Conservation (phyloP, 2,888 invertebrate genomes). For the Meliscaeva auricollis region DNA sequence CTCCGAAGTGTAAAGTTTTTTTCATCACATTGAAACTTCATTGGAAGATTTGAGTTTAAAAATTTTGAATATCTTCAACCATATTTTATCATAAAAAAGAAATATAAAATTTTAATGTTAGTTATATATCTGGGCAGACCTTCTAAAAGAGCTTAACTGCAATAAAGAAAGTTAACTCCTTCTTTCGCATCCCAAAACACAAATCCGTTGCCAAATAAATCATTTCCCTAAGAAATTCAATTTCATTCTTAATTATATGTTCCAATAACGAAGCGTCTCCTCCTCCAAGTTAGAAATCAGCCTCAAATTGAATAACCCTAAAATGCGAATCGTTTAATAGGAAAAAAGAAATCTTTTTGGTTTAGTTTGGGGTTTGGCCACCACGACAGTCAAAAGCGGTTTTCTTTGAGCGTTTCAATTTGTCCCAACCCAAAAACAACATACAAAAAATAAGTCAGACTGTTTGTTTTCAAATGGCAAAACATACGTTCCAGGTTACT, state of each 20-base stretch:
- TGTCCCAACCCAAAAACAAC: conserved; percentile 12
- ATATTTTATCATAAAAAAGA: too few relatives aligned
- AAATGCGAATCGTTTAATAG: conserved; percentile 34
- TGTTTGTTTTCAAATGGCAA: conserved; percentile 28
- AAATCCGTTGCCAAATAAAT: conserved; percentile 17
- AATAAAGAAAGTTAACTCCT: conserved; percentile 7
- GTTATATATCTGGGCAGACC: too few relatives aligned
- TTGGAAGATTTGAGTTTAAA: too few relatives aligned
- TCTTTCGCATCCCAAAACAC: neutral
- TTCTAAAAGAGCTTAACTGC: too few relatives aligned
- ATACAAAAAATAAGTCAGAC: neutral
- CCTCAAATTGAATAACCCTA: conserved; percentile 16
- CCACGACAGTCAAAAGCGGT: conserved; percentile 1
- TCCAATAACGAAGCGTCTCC: conserved; percentile 36
- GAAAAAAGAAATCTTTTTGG: neutral
- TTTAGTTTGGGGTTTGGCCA: conserved; percentile 28
- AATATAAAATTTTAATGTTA: too few relatives aligned
- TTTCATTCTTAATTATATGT: conserved; percentile 68
- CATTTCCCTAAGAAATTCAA: conserved; percentile 58
- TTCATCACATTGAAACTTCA: too few relatives aligned
- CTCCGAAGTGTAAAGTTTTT: too few relatives aligned
- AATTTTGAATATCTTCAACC: too few relatives aligned
- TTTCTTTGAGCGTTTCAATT: conserved; percentile 46
- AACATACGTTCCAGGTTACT: conserved; percentile 25
- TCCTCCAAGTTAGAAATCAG: conserved; percentile 32